These are phyloP conservation scores for Neomorphus geoffroyi DNA, from an alignment of 2,797 vertebrate genomes.

Conservation along the genomic window DNA sequence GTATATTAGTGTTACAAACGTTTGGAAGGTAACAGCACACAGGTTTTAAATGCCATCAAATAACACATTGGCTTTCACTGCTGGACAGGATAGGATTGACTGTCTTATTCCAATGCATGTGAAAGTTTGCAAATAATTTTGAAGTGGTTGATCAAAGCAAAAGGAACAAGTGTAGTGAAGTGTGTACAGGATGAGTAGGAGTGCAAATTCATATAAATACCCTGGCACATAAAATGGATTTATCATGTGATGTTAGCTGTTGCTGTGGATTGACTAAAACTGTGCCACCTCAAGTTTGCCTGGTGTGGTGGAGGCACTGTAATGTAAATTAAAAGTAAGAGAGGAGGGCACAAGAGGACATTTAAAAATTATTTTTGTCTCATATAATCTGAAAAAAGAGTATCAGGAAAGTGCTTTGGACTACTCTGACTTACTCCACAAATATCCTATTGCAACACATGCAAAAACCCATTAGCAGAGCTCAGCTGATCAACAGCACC, in stretches of 20 bases:
- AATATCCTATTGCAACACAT: background rate
- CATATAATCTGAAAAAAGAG: background rate
- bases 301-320: background rate
- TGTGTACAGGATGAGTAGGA: background rate
- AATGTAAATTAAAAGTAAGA: background rate
- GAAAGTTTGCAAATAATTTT: background rate
- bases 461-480: background rate
- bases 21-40: constrained; percentile 15
- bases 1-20: background rate
- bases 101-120: background rate
- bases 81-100: background rate
- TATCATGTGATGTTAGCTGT: background rate
- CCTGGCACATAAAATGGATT: background rate
- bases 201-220: background rate
- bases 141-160: background rate
- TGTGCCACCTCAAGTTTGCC: background rate
- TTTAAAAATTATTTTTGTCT: background rate
- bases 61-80: background rate
- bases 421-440: background rate
- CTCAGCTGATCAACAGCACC: background rate
- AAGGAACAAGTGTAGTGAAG: constrained; percentile 4
- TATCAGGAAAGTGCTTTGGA: background rate
- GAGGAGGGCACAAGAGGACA: background rate
- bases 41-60: background rate
- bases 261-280: background rate